Conservation (phyloP, 2,113 vertebrate species). For the Miniopterus natalensis region DNA sequence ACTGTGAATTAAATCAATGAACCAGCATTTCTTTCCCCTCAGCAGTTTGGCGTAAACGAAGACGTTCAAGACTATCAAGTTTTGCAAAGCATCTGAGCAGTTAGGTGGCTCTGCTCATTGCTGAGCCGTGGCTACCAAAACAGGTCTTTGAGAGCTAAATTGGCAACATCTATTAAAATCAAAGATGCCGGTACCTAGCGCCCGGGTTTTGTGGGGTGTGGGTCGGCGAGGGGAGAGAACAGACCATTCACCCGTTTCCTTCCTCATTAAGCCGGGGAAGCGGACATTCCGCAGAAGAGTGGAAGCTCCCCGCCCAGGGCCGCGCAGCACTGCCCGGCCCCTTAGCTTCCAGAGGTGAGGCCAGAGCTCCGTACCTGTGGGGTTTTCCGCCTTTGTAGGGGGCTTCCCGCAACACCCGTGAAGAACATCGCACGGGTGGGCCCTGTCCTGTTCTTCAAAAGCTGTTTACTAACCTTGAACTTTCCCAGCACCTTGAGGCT, state of each 20-base stretch:
- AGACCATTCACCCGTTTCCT: neutral
- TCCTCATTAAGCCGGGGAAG: neutral
- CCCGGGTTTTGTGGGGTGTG: neutral
- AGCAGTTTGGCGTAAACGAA: slow-evolving; percentile 44
- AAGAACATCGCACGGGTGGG: rapidly evolving
- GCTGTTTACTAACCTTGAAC: neutral
- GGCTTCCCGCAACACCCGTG: neutral
- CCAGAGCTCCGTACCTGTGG: neutral
- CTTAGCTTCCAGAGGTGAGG: neutral
- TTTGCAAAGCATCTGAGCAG: slow-evolving; percentile 46
- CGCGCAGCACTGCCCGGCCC: neutral
- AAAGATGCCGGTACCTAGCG: neutral
- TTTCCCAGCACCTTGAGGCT: neutral
- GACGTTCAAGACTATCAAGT: neutral
- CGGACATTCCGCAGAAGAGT: neutral
- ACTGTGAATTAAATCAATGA: neutral
- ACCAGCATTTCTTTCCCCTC: neutral
- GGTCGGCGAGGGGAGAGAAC: neutral
- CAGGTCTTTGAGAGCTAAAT: neutral
- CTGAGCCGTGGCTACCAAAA: neutral
- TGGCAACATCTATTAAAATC: neutral
- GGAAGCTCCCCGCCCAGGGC: neutral
- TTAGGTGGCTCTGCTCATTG: slow-evolving; percentile 43
- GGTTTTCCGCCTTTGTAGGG: neutral
- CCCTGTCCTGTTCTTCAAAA: neutral